phyloP scores from a whole-genome alignment of 2,113 vertebrate genomes.

The Zapus hudsonius region DNA sequence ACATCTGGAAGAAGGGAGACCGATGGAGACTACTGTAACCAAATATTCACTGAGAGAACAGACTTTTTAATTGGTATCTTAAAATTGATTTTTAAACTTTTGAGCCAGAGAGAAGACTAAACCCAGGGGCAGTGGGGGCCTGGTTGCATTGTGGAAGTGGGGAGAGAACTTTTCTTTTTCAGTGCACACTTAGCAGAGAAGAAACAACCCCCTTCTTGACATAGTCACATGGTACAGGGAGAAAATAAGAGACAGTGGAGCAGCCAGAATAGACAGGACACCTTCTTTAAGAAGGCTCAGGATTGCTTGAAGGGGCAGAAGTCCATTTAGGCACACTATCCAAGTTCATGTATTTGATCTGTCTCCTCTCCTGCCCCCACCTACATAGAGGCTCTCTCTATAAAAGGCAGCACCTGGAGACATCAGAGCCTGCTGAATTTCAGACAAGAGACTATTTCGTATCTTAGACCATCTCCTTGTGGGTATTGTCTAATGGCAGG shows the following conservation, averaged over 20 bases:
- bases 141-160: not conserved
- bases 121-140: not conserved
- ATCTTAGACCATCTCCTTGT: not conserved
- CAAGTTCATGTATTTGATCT: not conserved
- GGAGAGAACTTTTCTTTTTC: not conserved
- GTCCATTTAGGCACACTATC: not conserved
- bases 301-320: not conserved
- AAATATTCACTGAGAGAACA: slow-evolving; percentile 46
- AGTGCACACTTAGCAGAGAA: not conserved
- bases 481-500: not conserved
- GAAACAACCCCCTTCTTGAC: no score
- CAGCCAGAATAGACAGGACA: no score
- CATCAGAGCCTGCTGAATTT: not conserved
- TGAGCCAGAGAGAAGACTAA: slow-evolving; percentile 52
- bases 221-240: not conserved
- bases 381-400: not conserved
- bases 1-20: slow-evolving; percentile 55
- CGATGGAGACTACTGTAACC: slow-evolving; percentile 63
- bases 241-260: not conserved
- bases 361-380: not conserved
- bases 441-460: not conserved
- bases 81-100: slow-evolving; percentile 52
- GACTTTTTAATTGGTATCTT: slow-evolving; percentile 63
- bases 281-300: not conserved
- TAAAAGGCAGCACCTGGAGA: not conserved